Base-by-base conservation (phyloP, 2,888 invertebrate species). In the Trissolcus brochymenae region DNA sequence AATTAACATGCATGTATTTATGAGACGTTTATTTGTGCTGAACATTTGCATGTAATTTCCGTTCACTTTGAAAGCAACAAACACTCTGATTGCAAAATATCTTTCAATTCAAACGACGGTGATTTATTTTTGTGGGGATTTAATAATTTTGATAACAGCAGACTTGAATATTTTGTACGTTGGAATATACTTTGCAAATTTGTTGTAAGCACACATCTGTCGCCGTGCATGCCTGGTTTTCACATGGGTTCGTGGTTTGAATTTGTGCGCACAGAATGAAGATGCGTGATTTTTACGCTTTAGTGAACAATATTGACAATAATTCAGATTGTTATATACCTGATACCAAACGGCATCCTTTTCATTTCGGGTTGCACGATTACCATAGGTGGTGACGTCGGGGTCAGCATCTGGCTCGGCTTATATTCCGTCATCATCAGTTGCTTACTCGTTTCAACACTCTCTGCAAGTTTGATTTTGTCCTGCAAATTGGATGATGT, bases 281-380 rank as follows among this genome's bases (percentile, higher is more conserved):
- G 29, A 29, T 29, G 29, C 43, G 7, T 46, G 7, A 1, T 46
- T 46, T 46, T 14, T 46, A 46, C 43, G 14, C 1, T 14, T 13
- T 29, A 29, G 4, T 29, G 7, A 29, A 29, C 7, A 19, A 7
- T 7, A 6, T 29, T 29, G 29, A 6, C 4, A 4, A 29, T 3
- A 29, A 29, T 29, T 29, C 29, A 3, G 7, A 29, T 29, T 4
- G 29, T 19, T 19, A 6, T 43, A 51, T 71, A 71, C 76, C 76
- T 76, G 19, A 76, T 72, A 25, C 76, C 76, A 40, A 72, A 76
- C 29, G 76, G 76, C 67, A 67, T 29, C 62, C 72, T 72, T 72
- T 78, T 73, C 64, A 64, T 53, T 56, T 77, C 53, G 4, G 65
- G 61, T n/a, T 29, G 57, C 62, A 74, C 79, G 35, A 79, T 79